Base-by-base conservation (phyloP, 2,113 vertebrate species). In the Chaetops frenatus region DNA sequence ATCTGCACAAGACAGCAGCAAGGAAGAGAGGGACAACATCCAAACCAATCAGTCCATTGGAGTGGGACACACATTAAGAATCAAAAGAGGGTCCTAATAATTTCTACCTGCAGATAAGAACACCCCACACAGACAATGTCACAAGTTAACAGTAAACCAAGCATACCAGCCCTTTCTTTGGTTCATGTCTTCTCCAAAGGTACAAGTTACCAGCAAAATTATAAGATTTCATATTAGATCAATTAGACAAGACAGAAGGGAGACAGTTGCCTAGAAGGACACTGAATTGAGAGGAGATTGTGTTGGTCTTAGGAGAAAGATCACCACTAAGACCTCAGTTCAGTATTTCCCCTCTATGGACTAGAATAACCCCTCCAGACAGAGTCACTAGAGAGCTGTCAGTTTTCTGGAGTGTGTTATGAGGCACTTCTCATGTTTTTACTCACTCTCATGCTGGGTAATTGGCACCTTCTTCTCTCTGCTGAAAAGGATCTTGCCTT, bases 401-500 rank as follows among this genome's bases (percentile, higher is more conserved):
- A 23, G 21, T 85, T 85, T 81, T 83, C 62, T 88, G 50, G 6
- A 7, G 16, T 44, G 22, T 57, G 44, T 86, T 80, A 64, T 6
- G 23, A 47, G 56, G n/a, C 23, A 45, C 14, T 73, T 83, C 27
- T 65, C 16, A 23, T 11, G 5, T 15, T 90, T 90, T 47, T 86
- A 96, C 96, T 96, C 74, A 97, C 96, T 77, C 29, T 95, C 44
- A 1, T 82, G 66, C 7, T 85, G 92, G 23, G 27, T 62, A 61
- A 96, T 35, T 69, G 85, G 78, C 60, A 97, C 83, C 38, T 72
- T 45, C 45, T 96, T 95, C 90, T 93, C 15, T 78, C 94, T 94
- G 83, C 64, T 95, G 70, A 10, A 92, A 84, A 95, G 81, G 73
- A 97, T 96, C 81, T 72, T 95, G 76, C 94, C 96, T 86, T 85